Conservation (phyloP, 2,113 vertebrate genomes). For the Bujurquina vittata region DNA sequence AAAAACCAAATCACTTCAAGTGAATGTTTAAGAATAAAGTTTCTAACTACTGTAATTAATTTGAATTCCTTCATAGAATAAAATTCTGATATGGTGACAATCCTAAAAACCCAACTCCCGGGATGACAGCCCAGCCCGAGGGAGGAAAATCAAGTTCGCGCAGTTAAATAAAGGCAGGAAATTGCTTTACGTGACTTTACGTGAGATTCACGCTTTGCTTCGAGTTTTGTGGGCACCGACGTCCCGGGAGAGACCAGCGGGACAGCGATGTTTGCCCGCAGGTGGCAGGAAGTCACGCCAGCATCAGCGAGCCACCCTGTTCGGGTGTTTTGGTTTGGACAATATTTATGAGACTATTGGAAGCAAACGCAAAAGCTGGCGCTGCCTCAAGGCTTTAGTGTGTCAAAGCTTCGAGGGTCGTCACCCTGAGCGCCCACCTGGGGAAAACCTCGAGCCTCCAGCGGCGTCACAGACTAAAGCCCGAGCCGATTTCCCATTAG, state of each 20-base stretch:
- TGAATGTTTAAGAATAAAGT: not conserved
- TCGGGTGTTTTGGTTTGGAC: not conserved
- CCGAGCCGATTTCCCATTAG: constrained; percentile 50
- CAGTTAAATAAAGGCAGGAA: no score
- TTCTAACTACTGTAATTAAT: not conserved
- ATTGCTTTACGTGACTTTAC: no score
- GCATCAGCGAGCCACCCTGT: not conserved
- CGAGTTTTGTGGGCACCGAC: not conserved
- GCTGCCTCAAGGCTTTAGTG: not conserved
- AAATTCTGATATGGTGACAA: not conserved
- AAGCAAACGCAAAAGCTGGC: no score
- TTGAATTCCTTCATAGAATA: not conserved
- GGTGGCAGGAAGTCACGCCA: not conserved
- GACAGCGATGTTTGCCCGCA: not conserved
- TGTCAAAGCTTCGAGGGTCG: not conserved
- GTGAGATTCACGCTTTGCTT: not conserved
- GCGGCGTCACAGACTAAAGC: not conserved
- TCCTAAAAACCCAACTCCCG: no score
- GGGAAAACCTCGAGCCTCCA: not conserved
- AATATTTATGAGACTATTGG: no score
- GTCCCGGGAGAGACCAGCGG: no score
- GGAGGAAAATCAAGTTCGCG: not conserved
- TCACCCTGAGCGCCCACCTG: constrained; percentile 20
- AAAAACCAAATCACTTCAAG: not conserved
- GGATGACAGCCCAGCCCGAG: not conserved